A percentile compares a stretch with the other conserved stretches of the same genome.
Evolutionary conservation across 92 coral and sea anemone species (phyloP).

Genomic region (Palythoa caribaeorum): DNA sequence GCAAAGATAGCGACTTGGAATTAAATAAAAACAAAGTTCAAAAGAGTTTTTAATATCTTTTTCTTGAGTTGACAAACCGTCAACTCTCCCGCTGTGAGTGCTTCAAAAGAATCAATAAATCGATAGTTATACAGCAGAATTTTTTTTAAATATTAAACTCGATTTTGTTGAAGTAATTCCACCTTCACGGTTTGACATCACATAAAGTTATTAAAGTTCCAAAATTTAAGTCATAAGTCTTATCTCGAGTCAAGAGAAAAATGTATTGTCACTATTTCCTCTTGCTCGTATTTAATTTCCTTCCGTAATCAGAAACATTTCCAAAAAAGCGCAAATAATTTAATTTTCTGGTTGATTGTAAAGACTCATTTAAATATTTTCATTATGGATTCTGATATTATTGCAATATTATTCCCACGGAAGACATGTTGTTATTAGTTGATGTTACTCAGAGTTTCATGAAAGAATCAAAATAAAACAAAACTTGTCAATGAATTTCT

Average conservation of each 20-base stretch:
- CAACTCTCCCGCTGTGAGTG: conserved; percentile 10
- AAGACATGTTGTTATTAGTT: neutral
- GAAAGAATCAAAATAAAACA: neutral
- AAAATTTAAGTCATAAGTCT: neutral
- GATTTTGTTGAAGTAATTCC: neutral
- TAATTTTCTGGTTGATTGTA: neutral
- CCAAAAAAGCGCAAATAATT: neutral
- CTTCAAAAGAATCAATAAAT: neutral
- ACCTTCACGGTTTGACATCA: conserved; percentile 15
- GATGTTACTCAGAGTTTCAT: neutral
- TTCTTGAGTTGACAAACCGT: neutral
- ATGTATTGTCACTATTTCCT: neutral
- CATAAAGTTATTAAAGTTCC: conserved; percentile 22
- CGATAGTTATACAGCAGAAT: neutral
- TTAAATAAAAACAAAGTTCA: neutral
- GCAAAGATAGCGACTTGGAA: neutral
- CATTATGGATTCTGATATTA: neutral
- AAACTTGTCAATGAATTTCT: neutral
- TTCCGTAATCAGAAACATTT: neutral
- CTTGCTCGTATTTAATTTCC: neutral
- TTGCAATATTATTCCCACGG: neutral
- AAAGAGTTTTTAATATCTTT: neutral
- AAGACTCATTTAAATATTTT: neutral
- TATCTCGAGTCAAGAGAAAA: neutral
- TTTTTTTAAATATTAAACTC: neutral